These are phyloP conservation scores for Peromyscus melanophrys DNA, from an alignment of 2,797 vertebrate genomes.

Conservation along the genomic window DNA sequence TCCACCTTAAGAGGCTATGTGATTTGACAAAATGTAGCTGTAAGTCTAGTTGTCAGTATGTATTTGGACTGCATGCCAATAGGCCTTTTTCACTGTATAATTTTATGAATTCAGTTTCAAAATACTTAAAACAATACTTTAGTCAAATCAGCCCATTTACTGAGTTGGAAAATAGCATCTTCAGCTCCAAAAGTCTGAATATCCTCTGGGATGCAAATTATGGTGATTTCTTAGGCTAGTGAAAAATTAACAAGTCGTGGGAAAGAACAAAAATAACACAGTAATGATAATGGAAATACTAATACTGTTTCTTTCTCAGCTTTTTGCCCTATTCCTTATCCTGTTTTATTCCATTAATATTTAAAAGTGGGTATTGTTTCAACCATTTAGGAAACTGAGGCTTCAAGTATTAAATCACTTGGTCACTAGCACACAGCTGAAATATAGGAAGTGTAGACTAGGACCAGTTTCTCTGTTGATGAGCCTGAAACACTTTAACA, in stretches of 20 bases:
- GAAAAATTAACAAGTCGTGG: constrained; percentile 1
- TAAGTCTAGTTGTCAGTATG: not conserved
- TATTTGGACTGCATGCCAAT: not conserved
- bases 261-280: not conserved
- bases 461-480: not conserved
- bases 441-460: not conserved
- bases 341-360: not conserved
- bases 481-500: not conserved
- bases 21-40: not conserved
- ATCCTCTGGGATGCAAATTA: not conserved
- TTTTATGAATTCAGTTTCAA: constrained; percentile 37
- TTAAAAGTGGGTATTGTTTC: constrained; percentile 13
- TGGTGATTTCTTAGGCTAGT: not conserved
- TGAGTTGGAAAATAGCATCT: not conserved
- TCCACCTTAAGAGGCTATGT: not conserved
- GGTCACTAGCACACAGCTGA: not conserved
- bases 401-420: not conserved
- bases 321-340: not conserved
- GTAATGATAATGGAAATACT: not conserved
- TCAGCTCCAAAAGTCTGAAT: not conserved
- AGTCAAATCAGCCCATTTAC: not conserved
- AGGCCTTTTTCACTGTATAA: not conserved
- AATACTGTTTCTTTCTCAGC: constrained; percentile 8
- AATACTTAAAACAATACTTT: not conserved
- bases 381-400: not conserved